phyloP scores from a whole-genome alignment of 2,888 invertebrate species.

The Argyresthia albistria region DNA sequence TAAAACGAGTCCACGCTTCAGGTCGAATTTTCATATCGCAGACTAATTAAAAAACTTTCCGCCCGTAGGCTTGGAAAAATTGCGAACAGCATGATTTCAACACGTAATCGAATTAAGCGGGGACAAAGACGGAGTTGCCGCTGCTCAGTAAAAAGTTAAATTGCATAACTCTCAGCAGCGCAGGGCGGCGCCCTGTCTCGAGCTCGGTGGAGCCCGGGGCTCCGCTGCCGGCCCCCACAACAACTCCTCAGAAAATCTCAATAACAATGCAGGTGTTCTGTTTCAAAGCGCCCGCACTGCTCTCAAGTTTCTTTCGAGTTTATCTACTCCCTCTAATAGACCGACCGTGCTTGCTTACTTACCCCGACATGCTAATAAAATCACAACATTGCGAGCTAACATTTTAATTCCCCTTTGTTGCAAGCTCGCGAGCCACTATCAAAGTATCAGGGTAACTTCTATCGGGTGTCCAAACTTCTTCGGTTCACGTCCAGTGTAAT shows the following conservation, averaged over 20 bases:
- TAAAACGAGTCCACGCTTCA: background rate
- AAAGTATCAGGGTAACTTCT: slow-evolving; percentile 3
- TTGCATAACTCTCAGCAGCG: slow-evolving; percentile 27
- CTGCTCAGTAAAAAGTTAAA: slow-evolving; percentile 46
- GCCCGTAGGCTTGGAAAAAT: slow-evolving; percentile 6
- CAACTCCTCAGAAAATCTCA: background rate
- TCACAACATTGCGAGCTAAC: background rate
- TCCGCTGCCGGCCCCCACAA: no score
- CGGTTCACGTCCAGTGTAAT: background rate
- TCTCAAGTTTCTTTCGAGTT: background rate
- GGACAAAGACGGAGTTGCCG: slow-evolving; percentile 35
- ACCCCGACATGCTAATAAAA: background rate
- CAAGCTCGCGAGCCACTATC: background rate
- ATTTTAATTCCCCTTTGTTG: background rate
- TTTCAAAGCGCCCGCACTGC: background rate
- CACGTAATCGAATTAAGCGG: slow-evolving; percentile 36
- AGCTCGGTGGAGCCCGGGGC: background rate
- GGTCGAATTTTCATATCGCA: background rate
- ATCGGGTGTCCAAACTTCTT: slow-evolving; percentile 3
- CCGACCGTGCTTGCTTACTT: background rate
- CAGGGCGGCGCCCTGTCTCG: background rate
- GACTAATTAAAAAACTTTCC: background rate
- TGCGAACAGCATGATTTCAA: slow-evolving; percentile 23
- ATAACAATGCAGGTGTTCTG: slow-evolving; percentile 3
- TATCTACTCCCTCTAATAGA: background rate